Evolutionary conservation across 2,888 invertebrate species (phyloP).

Genomic region (Polylopha cassiicola): DNA sequence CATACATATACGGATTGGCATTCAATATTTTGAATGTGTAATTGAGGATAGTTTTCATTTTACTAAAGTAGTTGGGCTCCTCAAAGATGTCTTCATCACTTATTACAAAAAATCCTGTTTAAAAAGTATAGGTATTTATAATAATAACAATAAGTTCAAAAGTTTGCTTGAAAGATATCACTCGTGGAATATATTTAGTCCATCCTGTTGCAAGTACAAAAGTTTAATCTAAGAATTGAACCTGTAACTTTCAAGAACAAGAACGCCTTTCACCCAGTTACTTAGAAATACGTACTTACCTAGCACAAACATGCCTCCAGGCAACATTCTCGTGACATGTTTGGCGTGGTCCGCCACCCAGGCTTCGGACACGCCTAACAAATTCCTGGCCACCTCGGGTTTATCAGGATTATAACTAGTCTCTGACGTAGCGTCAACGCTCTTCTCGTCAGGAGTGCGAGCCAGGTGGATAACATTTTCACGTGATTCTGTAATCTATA

Average conservation of each 20-base stretch:
- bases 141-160: too few species aligned
- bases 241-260: too few species aligned
- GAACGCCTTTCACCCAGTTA: neutral
- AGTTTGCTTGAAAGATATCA: too few species aligned
- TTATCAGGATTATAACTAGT: slow-evolving; percentile 48
- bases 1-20: slow-evolving; percentile 78
- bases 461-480: slow-evolving; percentile 89
- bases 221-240: too few species aligned
- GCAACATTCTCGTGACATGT: slow-evolving; percentile 92
- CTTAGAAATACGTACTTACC: slow-evolving; percentile 61
- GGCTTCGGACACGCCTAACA: slow-evolving; percentile 79
- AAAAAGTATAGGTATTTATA: too few species aligned
- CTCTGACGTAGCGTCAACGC: slow-evolving; percentile 47
- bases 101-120: slow-evolving; percentile 84
- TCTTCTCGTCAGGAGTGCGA: slow-evolving; percentile 81
- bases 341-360: slow-evolving; percentile 89
- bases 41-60: slow-evolving; percentile 77
- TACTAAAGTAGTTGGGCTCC: slow-evolving; percentile 72
- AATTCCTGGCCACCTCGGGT: slow-evolving; percentile 58
- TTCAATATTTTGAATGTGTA: slow-evolving; percentile 76
- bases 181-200: too few species aligned
- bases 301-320: slow-evolving; percentile 91
- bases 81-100: slow-evolving; percentile 81
- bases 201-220: too few species aligned
- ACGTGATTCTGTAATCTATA: slow-evolving; percentile 76